Percentiles rank a stretch among this genome's conserved stretches.
Evolutionary conservation across 1,140 invertebrate species (phyloP).

Genomic region (Planococcus citri): DNA sequence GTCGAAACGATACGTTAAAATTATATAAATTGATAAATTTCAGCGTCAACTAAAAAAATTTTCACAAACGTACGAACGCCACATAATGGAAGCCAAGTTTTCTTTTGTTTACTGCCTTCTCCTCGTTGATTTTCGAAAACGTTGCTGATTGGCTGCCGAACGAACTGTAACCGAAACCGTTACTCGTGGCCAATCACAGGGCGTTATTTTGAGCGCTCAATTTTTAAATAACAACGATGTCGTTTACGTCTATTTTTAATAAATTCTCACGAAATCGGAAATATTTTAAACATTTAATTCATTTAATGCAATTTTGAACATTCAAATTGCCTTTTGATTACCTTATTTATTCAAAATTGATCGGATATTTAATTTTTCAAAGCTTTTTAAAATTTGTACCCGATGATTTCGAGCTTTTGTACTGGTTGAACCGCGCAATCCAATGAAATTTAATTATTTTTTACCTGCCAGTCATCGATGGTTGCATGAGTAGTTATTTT

Average conservation of each 20-base stretch:
- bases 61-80: not conserved
- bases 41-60: not conserved
- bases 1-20: not conserved
- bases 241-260: too few relatives aligned
- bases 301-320: too few relatives aligned
- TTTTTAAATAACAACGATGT: not conserved
- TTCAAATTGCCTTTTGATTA: too few relatives aligned
- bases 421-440: not conserved
- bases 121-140: not conserved
- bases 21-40: not conserved
- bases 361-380: too few relatives aligned
- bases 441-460: not conserved
- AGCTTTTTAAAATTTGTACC: too few relatives aligned
- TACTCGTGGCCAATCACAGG: not conserved
- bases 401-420: too few relatives aligned
- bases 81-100: not conserved
- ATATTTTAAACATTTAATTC: too few relatives aligned
- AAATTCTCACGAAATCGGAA: too few relatives aligned
- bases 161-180: not conserved
- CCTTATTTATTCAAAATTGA: too few relatives aligned
- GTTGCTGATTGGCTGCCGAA: not conserved
- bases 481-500: not conserved
- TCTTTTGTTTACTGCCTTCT: not conserved
- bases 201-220: not conserved
- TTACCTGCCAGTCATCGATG: not conserved